Evolutionary conservation across 2,113 vertebrate species (phyloP), one percentile per base, ranked within the genome.

Genomic region (Sigmodon hispidus): DNA sequence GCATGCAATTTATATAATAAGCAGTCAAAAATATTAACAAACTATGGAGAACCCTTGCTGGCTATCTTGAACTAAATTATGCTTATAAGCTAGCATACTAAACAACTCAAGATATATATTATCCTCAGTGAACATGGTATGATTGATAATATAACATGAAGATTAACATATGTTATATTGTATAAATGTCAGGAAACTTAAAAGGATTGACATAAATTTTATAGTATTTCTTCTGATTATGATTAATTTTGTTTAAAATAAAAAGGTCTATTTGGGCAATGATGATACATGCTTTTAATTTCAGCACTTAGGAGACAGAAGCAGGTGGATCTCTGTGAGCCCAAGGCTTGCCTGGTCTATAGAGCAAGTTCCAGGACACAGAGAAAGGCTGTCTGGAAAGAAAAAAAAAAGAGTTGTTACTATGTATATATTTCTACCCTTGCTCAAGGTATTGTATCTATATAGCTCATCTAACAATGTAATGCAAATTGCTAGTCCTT

Each of bases 201-300:
- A 59, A 88, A 77, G 34, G 6, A 86, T 12, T 81, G n/a, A 73
- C 77, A 81, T 19, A 73, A 3, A 89, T 0, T 69, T 87, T 65
- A 75, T 45, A 89, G 29, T 63, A 59, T 52, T 11, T 67, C 67
- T n/a, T 79, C 5, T 94, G 69, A 87, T 76, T 61, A 87, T 9
- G 52, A 69, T 77, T 2, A 69, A 69, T 79, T 90, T 65, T 72
- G 9, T 84, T 69, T 55, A 87, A 95, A 91, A 95, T 57, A 59
- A 61, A 72, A 52, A 29, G n/a, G 26, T 45, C 55, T 63, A 63
- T 8, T 10, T 11, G 10, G 61, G 69, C 17, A 70, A 36, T 70
- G 69, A 17, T 40, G 69, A 19, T 7, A 70, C 36, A 40, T 70
- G 69, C 36, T 8, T 70, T 70, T n/a, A 70, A 21, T 70, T n/a